phyloP scores from a whole-genome alignment of 2,113 vertebrate genomes.

The Lepidothrix coronata region DNA sequence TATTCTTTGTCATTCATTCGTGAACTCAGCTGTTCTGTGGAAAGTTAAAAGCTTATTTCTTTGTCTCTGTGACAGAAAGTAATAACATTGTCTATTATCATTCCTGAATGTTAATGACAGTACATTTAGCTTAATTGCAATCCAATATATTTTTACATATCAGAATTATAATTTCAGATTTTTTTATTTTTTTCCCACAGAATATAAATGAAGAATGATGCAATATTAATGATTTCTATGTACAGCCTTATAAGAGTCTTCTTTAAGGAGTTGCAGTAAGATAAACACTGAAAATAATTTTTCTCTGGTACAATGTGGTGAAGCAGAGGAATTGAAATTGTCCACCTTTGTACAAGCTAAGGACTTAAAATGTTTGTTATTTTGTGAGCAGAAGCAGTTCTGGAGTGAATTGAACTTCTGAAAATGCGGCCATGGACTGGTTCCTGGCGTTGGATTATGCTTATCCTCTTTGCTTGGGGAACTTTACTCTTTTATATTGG shows the following conservation, averaged over 20 bases:
- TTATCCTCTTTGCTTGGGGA: constrained; percentile 98
- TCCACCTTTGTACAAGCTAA: constrained; percentile 19
- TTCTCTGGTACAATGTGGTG: constrained; percentile 62
- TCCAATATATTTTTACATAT: not conserved
- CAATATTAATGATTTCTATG: constrained; percentile 13
- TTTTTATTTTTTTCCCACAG: constrained; percentile 70
- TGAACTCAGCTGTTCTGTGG: not conserved
- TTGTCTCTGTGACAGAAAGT: not conserved
- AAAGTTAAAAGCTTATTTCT: constrained; percentile 13
- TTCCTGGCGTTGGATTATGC: constrained; percentile 99
- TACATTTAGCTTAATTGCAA: not conserved
- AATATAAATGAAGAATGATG: constrained; percentile 50
- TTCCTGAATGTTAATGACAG: not conserved
- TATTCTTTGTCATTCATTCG: not conserved
- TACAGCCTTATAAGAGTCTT: constrained; percentile 11
- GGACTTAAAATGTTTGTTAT: constrained; percentile 67
- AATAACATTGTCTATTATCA: not conserved
- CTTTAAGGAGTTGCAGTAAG: constrained; percentile 11
- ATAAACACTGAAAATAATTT: constrained; percentile 7
- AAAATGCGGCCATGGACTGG: constrained; percentile 99
- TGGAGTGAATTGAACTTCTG: constrained; percentile 73
- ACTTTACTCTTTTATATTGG: constrained; percentile 98
- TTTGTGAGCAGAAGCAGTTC: constrained; percentile 70
- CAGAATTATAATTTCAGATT: constrained; percentile 24
- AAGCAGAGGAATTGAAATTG: constrained; percentile 33